A percentile compares a stretch with the other conserved stretches of the same genome.
phyloP scores from a whole-genome alignment of 2,888 invertebrate genomes.

The Stenurella melanura region DNA sequence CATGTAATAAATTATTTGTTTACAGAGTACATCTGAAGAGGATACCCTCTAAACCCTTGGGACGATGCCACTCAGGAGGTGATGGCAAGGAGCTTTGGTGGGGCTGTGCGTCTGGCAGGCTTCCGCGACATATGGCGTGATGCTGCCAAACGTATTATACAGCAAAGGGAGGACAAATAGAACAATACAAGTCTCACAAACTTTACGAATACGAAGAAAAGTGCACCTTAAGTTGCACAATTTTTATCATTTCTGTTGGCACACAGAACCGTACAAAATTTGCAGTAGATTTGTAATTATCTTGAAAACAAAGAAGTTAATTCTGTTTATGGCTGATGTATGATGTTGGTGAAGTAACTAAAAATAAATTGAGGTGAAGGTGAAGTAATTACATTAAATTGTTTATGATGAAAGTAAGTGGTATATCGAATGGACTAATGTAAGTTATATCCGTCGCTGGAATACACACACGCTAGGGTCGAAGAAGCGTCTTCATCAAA shows the following conservation, averaged over 20 bases:
- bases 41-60: too few species aligned
- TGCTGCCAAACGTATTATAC: too few species aligned
- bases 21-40: too few species aligned
- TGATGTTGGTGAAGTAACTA: conserved; percentile 59
- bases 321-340: conserved; percentile 55
- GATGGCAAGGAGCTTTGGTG: too few species aligned
- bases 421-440: conserved; percentile 65
- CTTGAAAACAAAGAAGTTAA: conserved; percentile 52
- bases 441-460: conserved; percentile 48
- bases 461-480: conserved; percentile 28
- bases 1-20: too few species aligned
- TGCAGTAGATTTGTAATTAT: conserved; percentile 30
- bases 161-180: too few species aligned
- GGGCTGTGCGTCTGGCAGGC: too few species aligned
- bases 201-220: too few species aligned
- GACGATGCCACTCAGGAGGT: too few species aligned
- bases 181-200: too few species aligned
- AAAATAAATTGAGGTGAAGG: conserved; percentile 68
- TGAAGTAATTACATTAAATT: conserved; percentile 67
- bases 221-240: background rate
- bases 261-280: background rate
- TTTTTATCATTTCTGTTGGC: background rate
- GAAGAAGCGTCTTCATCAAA: conserved; percentile 40
- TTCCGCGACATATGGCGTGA: too few species aligned
- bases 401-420: conserved; percentile 67